Conservation (phyloP, 2,888 invertebrate genomes). For the Volucella inanis region DNA sequence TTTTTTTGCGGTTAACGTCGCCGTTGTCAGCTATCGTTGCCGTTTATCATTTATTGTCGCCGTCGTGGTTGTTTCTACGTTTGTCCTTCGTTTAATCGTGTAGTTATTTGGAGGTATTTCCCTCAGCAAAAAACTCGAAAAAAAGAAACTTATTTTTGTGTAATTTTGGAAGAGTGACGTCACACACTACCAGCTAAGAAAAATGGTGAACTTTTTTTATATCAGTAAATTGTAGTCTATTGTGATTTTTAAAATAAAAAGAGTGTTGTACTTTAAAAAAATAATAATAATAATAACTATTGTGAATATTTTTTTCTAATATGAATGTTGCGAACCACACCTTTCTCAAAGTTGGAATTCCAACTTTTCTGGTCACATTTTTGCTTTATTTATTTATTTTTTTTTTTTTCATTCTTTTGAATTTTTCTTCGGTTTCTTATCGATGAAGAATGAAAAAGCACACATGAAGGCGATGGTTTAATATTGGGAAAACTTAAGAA, state of each 20-base stretch:
- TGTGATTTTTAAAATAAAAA: not conserved
- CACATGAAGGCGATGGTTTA: conserved; percentile 30
- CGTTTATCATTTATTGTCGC: conserved; percentile 22
- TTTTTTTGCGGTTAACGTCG: conserved; percentile 43
- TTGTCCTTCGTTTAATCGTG: conserved; percentile 9
- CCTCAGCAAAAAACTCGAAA: too few species aligned
- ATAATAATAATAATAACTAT: not conserved
- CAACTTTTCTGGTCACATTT: conserved; percentile 55
- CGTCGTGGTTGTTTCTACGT: conserved; percentile 7
- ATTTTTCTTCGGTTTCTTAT: conserved; percentile 35
- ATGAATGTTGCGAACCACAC: conserved; percentile 67
- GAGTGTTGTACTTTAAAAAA: not conserved
- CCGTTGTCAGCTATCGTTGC: conserved; percentile 33
- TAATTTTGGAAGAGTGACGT: conserved; percentile 71
- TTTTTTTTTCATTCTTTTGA: conserved; percentile 43
- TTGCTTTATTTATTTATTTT: conserved; percentile 17
- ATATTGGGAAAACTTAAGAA: conserved; percentile 22
- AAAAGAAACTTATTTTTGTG: conserved; percentile 37
- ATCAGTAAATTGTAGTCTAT: not conserved
- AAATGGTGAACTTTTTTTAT: conserved; percentile 66
- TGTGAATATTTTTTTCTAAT: not conserved
- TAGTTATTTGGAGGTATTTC: conserved; percentile 2
- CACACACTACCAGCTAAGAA: conserved; percentile 65
- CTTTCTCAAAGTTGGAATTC: conserved; percentile 54
- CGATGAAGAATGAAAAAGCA: conserved; percentile 42